phyloP scores from a whole-genome alignment of 1,140 invertebrate genomes.

The Asbolus verrucosus region DNA sequence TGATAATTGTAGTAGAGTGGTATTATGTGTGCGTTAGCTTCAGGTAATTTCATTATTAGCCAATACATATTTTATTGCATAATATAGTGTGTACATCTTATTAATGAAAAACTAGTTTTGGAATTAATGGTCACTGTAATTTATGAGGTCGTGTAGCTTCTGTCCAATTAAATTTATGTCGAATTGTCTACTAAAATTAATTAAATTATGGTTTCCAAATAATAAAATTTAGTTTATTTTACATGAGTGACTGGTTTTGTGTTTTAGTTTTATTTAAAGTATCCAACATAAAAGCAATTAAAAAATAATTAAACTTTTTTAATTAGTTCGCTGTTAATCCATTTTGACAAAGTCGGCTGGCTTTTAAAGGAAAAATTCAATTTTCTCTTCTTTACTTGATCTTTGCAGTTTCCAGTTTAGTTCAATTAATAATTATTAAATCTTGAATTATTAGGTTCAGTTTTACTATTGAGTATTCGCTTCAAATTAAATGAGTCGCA shows the following conservation, averaged over 20 bases:
- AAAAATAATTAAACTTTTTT: constrained; percentile 47
- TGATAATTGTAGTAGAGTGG: constrained; percentile 37
- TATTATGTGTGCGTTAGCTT: constrained; percentile 13
- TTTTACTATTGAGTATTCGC: constrained; percentile 3
- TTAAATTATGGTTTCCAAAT: background rate
- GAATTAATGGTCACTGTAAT: background rate
- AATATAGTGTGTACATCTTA: background rate
- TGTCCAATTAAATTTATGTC: background rate
- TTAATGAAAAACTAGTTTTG: background rate
- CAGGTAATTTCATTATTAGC: constrained; percentile 8
- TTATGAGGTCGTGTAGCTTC: too few species aligned
- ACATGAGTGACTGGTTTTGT: constrained; percentile 6
- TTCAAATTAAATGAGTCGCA: background rate
- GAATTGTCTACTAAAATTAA: constrained; percentile 4
- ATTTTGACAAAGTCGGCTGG: constrained; percentile 29
- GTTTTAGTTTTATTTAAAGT: constrained; percentile 38
- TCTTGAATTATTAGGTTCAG: constrained; percentile 27
- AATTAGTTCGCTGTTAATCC: constrained; percentile 41
- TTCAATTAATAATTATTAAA: constrained; percentile 35
- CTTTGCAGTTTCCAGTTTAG: constrained; percentile 24
- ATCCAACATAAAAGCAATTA: constrained; percentile 42
- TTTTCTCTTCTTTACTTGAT: constrained; percentile 35
- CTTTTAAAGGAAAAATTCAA: constrained; percentile 33
- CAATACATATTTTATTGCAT: constrained; percentile 20
- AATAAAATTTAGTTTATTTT: constrained; percentile 25